Percentiles rank a stretch among this genome's conserved stretches.
Conservation (phyloP, 2,113 vertebrate genomes). For the Zapornia atra region DNA sequence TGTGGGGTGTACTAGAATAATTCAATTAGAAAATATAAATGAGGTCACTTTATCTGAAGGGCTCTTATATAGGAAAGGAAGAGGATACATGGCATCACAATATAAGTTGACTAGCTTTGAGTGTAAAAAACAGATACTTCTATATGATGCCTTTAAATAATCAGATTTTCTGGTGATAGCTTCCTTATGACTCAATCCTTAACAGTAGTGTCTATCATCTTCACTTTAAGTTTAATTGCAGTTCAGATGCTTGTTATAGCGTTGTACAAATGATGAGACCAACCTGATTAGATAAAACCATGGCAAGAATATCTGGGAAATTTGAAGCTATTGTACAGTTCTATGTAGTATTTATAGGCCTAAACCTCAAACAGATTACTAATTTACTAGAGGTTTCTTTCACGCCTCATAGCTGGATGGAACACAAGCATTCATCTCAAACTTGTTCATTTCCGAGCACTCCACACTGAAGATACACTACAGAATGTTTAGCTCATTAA, state of each 20-base stretch:
- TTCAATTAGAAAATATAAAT: neutral
- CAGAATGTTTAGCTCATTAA: neutral
- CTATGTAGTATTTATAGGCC: neutral
- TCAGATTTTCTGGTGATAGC: neutral
- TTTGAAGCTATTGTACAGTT: neutral
- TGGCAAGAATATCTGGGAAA: neutral
- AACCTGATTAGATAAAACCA: neutral
- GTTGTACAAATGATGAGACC: neutral
- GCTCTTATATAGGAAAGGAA: neutral
- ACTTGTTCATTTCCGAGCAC: neutral
- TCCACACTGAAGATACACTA: neutral
- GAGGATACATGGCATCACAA: neutral
- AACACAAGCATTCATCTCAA: neutral
- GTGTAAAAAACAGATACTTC: neutral
- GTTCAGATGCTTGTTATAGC: neutral
- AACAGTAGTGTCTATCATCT: neutral
- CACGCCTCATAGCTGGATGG: neutral
- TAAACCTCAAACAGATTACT: neutral
- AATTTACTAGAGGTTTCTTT: neutral
- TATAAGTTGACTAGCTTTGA: neutral
- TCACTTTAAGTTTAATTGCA: neutral
- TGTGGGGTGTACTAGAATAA: neutral
- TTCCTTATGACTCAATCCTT: neutral
- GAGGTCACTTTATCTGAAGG: neutral
- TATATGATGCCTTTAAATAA: neutral